A percentile compares a stretch with the other conserved stretches of the same genome.
These are phyloP conservation scores for Chalcosyrphus nemorum DNA, from an alignment of 2,888 invertebrate genomes.

Conservation along the genomic window DNA sequence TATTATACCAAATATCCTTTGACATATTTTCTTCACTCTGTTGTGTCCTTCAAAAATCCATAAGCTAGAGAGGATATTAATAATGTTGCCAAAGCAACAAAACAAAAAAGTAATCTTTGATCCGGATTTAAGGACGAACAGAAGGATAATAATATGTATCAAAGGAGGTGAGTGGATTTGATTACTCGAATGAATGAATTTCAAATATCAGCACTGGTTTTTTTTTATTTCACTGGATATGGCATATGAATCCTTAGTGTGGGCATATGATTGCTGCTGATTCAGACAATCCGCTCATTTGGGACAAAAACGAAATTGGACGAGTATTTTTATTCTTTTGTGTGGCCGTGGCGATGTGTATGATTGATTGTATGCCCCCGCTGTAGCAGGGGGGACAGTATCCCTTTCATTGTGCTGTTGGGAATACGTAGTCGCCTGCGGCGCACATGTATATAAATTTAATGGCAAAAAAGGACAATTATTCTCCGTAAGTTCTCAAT, in stretches of 20 bases:
- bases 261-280: conserved; percentile 21
- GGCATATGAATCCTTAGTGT: conserved; percentile 5
- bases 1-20: not conserved
- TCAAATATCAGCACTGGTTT: conserved; percentile 1
- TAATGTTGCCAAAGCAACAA: not conserved
- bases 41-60: not conserved
- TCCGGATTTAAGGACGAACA: not conserved
- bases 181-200: conserved; percentile 13
- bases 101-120: not conserved
- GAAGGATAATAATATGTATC: not conserved
- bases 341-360: conserved; percentile 1
- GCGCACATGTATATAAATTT: too few relatives aligned
- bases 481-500: not conserved
- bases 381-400: not conserved
- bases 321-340: not conserved
- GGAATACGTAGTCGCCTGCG: not conserved
- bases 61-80: not conserved
- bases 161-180: not conserved
- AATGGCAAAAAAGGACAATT: not conserved
- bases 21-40: not conserved
- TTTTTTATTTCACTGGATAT: not conserved
- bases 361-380: conserved; percentile 21
- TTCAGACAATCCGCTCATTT: conserved; percentile 19
- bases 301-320: conserved; percentile 12
- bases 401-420: not conserved